phyloP scores from a whole-genome alignment of 2,888 invertebrate species.

The Beris chalybata region DNA sequence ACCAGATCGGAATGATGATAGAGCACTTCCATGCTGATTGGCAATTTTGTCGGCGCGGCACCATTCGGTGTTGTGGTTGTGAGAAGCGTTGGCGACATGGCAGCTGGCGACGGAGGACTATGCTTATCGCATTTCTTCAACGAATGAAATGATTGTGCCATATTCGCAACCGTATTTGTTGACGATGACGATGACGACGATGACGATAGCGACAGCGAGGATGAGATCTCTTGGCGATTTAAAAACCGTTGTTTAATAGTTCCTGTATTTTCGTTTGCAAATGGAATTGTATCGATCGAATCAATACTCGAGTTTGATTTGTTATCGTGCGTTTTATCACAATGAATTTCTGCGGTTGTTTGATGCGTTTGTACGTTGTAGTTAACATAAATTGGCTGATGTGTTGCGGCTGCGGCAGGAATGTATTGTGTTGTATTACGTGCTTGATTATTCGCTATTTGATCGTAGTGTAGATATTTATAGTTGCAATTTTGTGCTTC shows the following conservation, averaged over 20 bases:
- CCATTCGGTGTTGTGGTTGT: slow-evolving; percentile 44
- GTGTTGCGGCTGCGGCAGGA: slow-evolving; percentile 38
- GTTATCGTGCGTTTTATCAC: slow-evolving; percentile 56
- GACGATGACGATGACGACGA: slow-evolving; percentile 55
- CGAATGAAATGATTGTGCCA: slow-evolving; percentile 55
- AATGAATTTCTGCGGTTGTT: slow-evolving; percentile 65
- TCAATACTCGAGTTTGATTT: slow-evolving; percentile 93
- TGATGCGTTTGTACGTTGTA: slow-evolving; percentile 58
- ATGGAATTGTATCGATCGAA: slow-evolving; percentile 89
- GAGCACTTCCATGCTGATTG: slow-evolving; percentile 22
- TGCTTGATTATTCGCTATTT: slow-evolving; percentile 22
- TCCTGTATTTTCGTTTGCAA: slow-evolving; percentile 98
- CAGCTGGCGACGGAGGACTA: slow-evolving; percentile 27
- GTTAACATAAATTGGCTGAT: slow-evolving; percentile 54
- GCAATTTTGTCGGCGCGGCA: background rate
- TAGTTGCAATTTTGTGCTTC: slow-evolving; percentile 48
- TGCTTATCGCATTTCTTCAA: slow-evolving; percentile 44
- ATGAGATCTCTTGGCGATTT: slow-evolving; percentile 57
- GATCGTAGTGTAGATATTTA: slow-evolving; percentile 38
- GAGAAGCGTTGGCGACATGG: slow-evolving; percentile 21
- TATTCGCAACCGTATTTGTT: slow-evolving; percentile 55
- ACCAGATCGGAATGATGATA: slow-evolving; percentile 25
- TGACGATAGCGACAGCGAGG: slow-evolving; percentile 51
- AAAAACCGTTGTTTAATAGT: slow-evolving; percentile 87
- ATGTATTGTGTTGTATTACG: slow-evolving; percentile 45